phyloP scores from a whole-genome alignment of 2,797 vertebrate species.

The Gymnoscopelus microlampas region DNA sequence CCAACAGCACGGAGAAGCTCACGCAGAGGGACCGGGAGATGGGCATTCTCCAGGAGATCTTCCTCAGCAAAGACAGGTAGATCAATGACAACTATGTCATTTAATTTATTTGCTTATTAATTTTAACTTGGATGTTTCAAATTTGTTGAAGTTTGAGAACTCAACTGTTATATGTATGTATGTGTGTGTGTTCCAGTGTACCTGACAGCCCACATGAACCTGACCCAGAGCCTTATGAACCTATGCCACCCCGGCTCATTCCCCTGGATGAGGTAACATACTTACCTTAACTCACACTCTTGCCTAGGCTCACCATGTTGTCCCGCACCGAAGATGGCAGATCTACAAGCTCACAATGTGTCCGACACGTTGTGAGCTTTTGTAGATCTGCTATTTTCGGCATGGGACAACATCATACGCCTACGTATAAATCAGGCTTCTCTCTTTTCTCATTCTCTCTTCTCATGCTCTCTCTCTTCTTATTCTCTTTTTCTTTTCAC shows the following conservation, averaged over 20 bases:
- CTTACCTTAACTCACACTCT: background rate
- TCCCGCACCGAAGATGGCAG: too few species aligned
- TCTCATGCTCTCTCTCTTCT: too few species aligned
- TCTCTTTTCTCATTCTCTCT: too few species aligned
- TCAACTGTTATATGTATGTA: too few species aligned
- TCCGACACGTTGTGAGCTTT: too few species aligned
- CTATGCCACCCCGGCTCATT: conserved; percentile 91
- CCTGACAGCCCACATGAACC: conserved; percentile 92
- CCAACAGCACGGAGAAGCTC: conserved; percentile 89
- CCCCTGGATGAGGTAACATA: conserved; percentile 90
- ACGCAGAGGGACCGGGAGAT: conserved; percentile 93
- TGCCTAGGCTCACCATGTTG: background rate
- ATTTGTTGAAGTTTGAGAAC: too few species aligned
- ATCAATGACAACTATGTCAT: background rate
- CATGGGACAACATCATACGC: background rate
- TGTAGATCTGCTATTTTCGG: background rate
- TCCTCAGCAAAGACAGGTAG: conserved; percentile 93
- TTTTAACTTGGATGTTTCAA: background rate
- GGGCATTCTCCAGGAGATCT: conserved; percentile 95
- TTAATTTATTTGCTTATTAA: background rate
- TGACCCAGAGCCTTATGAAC: conserved; percentile 92
- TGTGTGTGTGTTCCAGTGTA: conserved; percentile 61
- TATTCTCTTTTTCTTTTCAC: too few species aligned
- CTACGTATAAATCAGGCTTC: too few species aligned
- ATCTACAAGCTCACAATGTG: too few species aligned